Base-by-base conservation (phyloP, 37 sponge, comb jelly and placozoan species). In the Amphimedon queenslandica region DNA sequence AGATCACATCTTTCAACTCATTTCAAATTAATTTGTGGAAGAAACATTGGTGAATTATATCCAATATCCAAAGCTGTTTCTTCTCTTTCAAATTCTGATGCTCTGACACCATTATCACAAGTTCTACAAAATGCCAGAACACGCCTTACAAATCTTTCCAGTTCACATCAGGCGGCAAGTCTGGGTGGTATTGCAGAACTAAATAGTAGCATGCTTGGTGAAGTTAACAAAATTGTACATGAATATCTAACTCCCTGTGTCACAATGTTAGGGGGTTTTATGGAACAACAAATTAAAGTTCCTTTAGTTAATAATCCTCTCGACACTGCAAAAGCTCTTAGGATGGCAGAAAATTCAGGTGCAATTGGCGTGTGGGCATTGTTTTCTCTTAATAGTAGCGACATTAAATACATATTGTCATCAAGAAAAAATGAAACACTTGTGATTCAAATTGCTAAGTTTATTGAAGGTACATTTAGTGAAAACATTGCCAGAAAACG, bases 321-420 rank as follows among this genome's bases (percentile, higher is more conserved):
- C 29, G 63, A 77, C 31, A 88, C 88, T 23, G 88, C 88, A 20
- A 53, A 70, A 27, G 66, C 57, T 8, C 57, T 83, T 37, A 65
- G 71, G 4, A 41, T 36, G 38, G 58, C 58, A 28, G 30, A 57
- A 27, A 41, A 60, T 21, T 70, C 76, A 24, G 71, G 70, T 42
- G 84, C 84, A 6, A 55, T 83, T 21, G 84, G 84, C 40, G 77
- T 76, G 0, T 83, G 84, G 84, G 84, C 84, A 61, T 57, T 83
- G 13, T 47, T 47, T 47, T 8, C 53, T 13, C 53, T 47, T 47
- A 8, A 47, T 18, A 47, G 53, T 18, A 47, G 13, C 8, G 53
- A 47, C 13, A 47, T 47, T 13, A 8, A 18, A 18, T 18, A 47
- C 13, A 47, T 47, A 18, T 13, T 47, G 13, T 47, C 53, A 47